A percentile compares a stretch with the other conserved stretches of the same genome.
Evolutionary conservation across 2,888 invertebrate genomes (phyloP).

Genomic region (Furcula furcula): DNA sequence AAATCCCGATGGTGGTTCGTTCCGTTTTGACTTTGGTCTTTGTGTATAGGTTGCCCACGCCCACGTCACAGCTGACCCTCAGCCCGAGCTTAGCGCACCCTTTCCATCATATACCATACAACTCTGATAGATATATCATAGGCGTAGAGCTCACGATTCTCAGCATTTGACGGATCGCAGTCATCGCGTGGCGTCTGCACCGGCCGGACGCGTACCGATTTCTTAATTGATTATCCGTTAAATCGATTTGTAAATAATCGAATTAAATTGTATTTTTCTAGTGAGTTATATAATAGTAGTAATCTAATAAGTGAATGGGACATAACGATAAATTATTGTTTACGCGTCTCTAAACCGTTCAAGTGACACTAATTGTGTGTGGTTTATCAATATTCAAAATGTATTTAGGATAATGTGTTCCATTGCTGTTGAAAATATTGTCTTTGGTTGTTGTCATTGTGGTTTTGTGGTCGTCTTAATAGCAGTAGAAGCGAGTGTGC

Average conservation of each 20-base stretch:
- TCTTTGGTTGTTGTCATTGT: no score
- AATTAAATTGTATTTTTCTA: no score
- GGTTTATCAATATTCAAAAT: not conserved
- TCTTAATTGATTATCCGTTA: not conserved
- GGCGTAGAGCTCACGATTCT: slow-evolving; percentile 3
- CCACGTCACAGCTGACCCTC: slow-evolving; percentile 26
- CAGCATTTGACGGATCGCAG: slow-evolving; percentile 11
- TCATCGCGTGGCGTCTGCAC: slow-evolving; percentile 9
- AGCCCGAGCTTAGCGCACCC: slow-evolving; percentile 13
- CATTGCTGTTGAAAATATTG: no score
- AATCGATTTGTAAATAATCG: no score
- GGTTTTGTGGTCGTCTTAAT: no score
- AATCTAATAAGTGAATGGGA: no score
- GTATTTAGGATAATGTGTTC: no score
- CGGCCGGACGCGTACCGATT: slow-evolving; percentile 3
- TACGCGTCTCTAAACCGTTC: not conserved
- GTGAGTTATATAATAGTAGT: no score
- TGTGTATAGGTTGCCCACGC: slow-evolving; percentile 5
- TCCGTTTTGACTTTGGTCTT: no score
- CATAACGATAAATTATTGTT: slow-evolving; percentile 1
- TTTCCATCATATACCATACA: slow-evolving; percentile 12
- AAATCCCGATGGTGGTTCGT: no score
- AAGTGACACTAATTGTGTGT: not conserved
- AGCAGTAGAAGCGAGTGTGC: no score
- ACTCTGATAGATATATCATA: slow-evolving; percentile 10